These are phyloP conservation scores for Erebia aethiops DNA, from an alignment of 2,888 invertebrate genomes.

Conservation along the genomic window DNA sequence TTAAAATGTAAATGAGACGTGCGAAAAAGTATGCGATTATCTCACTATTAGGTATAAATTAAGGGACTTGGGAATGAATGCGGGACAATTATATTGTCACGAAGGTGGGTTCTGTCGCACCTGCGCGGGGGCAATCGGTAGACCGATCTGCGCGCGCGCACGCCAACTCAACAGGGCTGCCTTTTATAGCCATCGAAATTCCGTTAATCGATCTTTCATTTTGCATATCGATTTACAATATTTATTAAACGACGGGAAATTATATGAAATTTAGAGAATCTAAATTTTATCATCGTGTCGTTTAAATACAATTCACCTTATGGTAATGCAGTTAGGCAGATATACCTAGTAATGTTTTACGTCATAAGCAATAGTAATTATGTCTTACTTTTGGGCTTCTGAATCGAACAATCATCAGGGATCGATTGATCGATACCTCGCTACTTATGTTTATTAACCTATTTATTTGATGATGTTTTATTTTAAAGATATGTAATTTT, in stretches of 20 bases:
- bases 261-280: background rate
- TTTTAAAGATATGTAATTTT: too few species aligned
- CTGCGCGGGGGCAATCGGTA: conserved; percentile 52
- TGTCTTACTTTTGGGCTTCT: too few species aligned
- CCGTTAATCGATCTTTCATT: conserved; percentile 35
- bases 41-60: conserved; percentile 81
- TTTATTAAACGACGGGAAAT: conserved; percentile 8
- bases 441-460: too few species aligned
- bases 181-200: conserved; percentile 37
- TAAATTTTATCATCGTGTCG: background rate
- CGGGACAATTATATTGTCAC: conserved; percentile 82
- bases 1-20: conserved; percentile 80
- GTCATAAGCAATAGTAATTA: too few species aligned
- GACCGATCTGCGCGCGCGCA: conserved; percentile 57
- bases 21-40: conserved; percentile 76
- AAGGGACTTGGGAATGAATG: conserved; percentile 71
- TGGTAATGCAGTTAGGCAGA: too few species aligned
- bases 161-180: conserved; percentile 51
- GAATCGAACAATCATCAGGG: too few species aligned
- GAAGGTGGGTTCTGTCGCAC: conserved; percentile 60
- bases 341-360: too few species aligned
- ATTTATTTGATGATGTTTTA: too few species aligned
- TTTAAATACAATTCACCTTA: too few species aligned
- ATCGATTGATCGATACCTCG: too few species aligned
- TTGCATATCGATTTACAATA: conserved; percentile 38